These are phyloP conservation scores for Drosophila leontia DNA, from an alignment of 1,140 invertebrate genomes.

Conservation along the genomic window DNA sequence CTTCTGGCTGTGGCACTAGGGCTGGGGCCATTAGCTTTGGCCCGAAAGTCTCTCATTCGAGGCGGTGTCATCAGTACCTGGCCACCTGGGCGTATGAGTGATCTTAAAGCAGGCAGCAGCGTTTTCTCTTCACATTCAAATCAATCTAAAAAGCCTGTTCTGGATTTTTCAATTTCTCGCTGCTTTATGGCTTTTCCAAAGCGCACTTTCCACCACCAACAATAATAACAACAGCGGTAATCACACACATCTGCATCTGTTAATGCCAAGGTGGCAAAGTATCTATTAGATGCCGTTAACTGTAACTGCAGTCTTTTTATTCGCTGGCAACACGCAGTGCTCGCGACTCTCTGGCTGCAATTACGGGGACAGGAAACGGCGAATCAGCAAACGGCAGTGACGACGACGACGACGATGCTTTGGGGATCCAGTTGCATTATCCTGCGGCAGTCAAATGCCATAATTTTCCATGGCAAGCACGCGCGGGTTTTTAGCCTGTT, in stretches of 20 bases:
- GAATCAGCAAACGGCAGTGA: slow-evolving; percentile 59
- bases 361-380: slow-evolving; percentile 74
- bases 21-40: not conserved
- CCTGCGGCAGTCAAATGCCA: slow-evolving; percentile 59
- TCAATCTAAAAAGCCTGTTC: slow-evolving; percentile 18
- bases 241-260: slow-evolving; percentile 45
- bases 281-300: slow-evolving; percentile 82
- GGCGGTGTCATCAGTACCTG: not conserved
- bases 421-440: slow-evolving; percentile 59
- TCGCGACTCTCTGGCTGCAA: slow-evolving; percentile 31
- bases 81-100: slow-evolving; percentile 40
- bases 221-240: slow-evolving; percentile 8
- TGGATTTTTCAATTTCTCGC: slow-evolving; percentile 44
- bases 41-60: not conserved
- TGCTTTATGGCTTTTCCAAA: slow-evolving; percentile 23
- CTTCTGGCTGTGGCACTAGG: not conserved
- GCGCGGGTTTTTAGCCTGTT: slow-evolving; percentile 36
- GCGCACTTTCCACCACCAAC: slow-evolving; percentile 7
- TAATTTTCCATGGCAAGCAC: slow-evolving; percentile 60
- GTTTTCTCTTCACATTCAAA: slow-evolving; percentile 9
- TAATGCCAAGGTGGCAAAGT: slow-evolving; percentile 77
- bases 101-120: not conserved
- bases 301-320: slow-evolving; percentile 73
- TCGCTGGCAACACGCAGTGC: slow-evolving; percentile 66
- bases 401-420: slow-evolving; percentile 13